Base-by-base conservation (phyloP, 2,797 vertebrate genomes). In the Cuculus canorus region DNA sequence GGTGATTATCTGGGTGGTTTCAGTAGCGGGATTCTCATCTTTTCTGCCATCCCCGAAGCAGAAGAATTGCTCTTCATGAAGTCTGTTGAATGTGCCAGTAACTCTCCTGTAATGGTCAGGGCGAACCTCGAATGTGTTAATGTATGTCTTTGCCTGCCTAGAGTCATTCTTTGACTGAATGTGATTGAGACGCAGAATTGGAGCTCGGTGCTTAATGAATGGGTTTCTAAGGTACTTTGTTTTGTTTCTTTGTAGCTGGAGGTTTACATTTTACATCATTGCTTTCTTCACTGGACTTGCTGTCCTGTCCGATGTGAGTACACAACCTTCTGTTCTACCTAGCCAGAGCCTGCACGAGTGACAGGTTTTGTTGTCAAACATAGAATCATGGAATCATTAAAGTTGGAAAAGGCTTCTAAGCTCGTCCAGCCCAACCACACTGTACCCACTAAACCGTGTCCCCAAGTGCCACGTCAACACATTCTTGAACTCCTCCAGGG, bases 251-350 rank as follows among this genome's bases (percentile, higher is more conserved):
- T 97, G 52, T 97, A 99, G 99, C 82, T 99, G 99, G 99, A 98
- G 98, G 82, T 99, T 99, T 86, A 82, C 93, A 23, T 99, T 99
- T 97, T 99, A 99, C 93, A 82, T 99, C 8, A 91, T 91, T 19
- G 92, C 98, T 11, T 99, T 99, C 96, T 60, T 94, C 39, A 98
- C 97, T 1, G 99, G 99, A 10, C 94, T 99, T 2, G 85, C 88
- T 14, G 95, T 98, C 33, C 97, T 99, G 54, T 96, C 99, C 8
- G 86, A 99, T 50, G 99, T 99, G 96, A 99, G 99, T 99, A 92
- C 93, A 11, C 70, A 11, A 21, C 63, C 66, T 91, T 27, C 75
- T 81, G 61, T 61, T 70, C 65, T 43, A 5, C 48, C 60, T 35
- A 48, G 47, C 27, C 54, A 30, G 10, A 32, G 69, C 41, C 82